phyloP scores from a whole-genome alignment of 2,113 vertebrate genomes.

The Psittacus erithacus region DNA sequence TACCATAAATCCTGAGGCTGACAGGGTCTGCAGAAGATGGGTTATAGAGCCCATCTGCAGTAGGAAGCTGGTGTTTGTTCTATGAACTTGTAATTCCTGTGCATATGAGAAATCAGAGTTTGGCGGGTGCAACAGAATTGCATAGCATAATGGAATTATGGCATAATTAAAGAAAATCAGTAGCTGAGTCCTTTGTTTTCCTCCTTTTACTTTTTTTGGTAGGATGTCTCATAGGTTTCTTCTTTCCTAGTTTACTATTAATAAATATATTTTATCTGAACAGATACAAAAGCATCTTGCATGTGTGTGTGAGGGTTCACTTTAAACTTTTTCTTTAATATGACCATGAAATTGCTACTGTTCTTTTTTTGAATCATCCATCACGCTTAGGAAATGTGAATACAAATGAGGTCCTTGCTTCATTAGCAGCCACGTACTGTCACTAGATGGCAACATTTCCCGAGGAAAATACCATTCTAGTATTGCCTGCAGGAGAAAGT shows the following conservation, averaged over 20 bases:
- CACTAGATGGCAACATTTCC: conserved; percentile 64
- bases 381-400: not conserved
- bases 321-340: not conserved
- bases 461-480: not conserved
- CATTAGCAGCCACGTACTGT: accelerated
- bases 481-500: not conserved
- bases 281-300: not conserved
- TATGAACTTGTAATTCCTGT: not conserved
- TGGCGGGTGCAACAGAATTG: not conserved
- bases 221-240: not conserved
- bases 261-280: not conserved
- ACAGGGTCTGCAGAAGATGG: not conserved
- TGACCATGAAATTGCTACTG: not conserved
- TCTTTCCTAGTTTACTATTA: not conserved
- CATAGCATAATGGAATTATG: not conserved
- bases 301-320: not conserved
- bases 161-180: not conserved
- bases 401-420: not conserved
- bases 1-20: not conserved
- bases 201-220: not conserved
- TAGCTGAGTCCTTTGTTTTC: not conserved
- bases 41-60: not conserved
- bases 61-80: not conserved
- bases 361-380: not conserved
- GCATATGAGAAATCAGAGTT: not conserved